Conservation (phyloP, 2,797 vertebrate species). For the Phrynocephalus forsythii region DNA sequence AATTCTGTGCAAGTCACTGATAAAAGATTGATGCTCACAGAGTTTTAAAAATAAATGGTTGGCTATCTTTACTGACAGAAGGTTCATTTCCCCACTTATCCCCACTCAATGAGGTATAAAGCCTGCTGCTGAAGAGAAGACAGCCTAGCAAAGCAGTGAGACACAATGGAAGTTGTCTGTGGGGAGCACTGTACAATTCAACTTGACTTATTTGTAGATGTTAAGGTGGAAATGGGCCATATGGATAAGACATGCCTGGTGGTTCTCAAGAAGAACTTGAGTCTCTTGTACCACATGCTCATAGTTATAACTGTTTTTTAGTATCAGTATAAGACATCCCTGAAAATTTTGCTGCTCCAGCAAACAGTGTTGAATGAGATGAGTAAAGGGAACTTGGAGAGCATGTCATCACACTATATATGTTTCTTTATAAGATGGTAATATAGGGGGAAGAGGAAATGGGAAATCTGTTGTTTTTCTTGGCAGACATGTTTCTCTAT, state of each 20-base stretch:
- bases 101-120: background rate
- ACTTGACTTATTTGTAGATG: background rate
- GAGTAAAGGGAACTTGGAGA: background rate
- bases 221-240: background rate
- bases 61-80: too few species aligned
- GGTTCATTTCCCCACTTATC: too few species aligned
- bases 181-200: background rate
- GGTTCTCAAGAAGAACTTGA: background rate
- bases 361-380: background rate
- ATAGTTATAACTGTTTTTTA: background rate
- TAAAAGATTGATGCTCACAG: too few species aligned
- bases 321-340: background rate
- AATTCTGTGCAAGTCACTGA: background rate
- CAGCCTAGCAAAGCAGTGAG: background rate
- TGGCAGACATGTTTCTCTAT: background rate
- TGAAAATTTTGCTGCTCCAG: background rate
- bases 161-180: background rate
- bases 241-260: background rate
- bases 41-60: too few species aligned
- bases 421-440: background rate
- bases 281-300: background rate
- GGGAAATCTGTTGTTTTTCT: background rate
- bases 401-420: background rate
- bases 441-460: background rate
- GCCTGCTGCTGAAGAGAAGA: background rate